These are phyloP conservation scores for Syngnathus rostellatus DNA, from an alignment of 2,797 vertebrate species.

Conservation along the genomic window DNA sequence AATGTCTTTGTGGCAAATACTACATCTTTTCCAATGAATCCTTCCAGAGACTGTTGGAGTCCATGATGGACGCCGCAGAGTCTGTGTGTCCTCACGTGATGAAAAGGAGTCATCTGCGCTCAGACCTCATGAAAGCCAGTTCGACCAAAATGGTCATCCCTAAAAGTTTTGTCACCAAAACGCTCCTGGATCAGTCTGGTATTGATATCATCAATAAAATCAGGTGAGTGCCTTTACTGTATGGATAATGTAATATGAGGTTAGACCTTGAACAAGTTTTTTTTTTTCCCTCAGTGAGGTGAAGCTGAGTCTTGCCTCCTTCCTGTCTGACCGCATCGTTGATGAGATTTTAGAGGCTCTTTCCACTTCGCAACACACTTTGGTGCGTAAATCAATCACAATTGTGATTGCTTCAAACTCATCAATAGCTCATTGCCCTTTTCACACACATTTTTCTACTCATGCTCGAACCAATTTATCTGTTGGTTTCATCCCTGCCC, in stretches of 20 bases:
- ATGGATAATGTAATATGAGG: not conserved
- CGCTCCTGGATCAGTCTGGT: conserved; percentile 91
- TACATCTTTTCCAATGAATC: not conserved
- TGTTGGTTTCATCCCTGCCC: not conserved
- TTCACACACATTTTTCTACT: not conserved
- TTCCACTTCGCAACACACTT: conserved; percentile 81
- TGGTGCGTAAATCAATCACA: conserved; percentile 66
- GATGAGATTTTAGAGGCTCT: conserved; percentile 93
- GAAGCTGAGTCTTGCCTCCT: conserved; percentile 89
- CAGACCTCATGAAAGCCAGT: conserved; percentile 84
- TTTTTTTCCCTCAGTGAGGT: conserved; percentile 74
- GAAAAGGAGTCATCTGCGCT: conserved; percentile 80
- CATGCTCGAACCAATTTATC: not conserved
- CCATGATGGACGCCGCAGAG: conserved; percentile 89
- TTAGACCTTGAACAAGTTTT: not conserved
- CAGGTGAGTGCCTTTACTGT: conserved; percentile 64
- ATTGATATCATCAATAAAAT: conserved; percentile 98
- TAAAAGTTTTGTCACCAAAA: conserved; percentile 87
- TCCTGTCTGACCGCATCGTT: conserved; percentile 91
- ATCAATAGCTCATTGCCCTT: not conserved
- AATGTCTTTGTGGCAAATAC: not conserved
- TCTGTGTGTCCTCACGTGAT: conserved; percentile 89
- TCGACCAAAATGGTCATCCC: conserved; percentile 87
- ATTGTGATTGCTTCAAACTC: not conserved
- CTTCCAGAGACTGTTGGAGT: conserved; percentile 78